A percentile compares a stretch with the other conserved stretches of the same genome.
Conservation (phyloP, 1,140 invertebrate species). For the Melipona quadrifasciata region DNA sequence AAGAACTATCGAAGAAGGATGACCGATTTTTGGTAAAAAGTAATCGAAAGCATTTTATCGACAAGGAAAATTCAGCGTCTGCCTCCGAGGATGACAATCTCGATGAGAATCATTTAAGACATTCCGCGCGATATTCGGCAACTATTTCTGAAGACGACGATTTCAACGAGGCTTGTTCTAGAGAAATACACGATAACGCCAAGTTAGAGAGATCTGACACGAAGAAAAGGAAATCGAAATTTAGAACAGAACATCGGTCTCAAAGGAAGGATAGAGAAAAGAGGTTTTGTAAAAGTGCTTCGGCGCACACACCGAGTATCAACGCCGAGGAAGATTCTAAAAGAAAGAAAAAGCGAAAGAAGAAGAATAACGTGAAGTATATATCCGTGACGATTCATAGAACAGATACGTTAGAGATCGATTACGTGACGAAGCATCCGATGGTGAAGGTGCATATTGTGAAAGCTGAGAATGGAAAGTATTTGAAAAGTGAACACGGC, state of each 20-base stretch:
- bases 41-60: background rate
- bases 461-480: constrained; percentile 71
- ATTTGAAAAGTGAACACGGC: constrained; percentile 64
- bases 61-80: background rate
- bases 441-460: constrained; percentile 80
- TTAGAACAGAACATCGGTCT: background rate
- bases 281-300: background rate
- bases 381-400: constrained; percentile 74
- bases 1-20: constrained; percentile 8
- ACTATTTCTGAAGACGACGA: constrained; percentile 7
- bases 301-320: background rate
- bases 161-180: background rate
- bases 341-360: constrained; percentile 49
- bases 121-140: background rate
- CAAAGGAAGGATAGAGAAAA: background rate
- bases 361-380: constrained; percentile 60
- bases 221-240: background rate
- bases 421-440: constrained; percentile 76
- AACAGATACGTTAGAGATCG: constrained; percentile 72
- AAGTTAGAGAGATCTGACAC: background rate
- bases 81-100: background rate
- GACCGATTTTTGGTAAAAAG: background rate
- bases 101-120: background rate
- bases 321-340: constrained; percentile 46
- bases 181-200: background rate